Evolutionary conservation across 2,797 vertebrate genomes (phyloP).

Genomic region (Sebastes diaconus): DNA sequence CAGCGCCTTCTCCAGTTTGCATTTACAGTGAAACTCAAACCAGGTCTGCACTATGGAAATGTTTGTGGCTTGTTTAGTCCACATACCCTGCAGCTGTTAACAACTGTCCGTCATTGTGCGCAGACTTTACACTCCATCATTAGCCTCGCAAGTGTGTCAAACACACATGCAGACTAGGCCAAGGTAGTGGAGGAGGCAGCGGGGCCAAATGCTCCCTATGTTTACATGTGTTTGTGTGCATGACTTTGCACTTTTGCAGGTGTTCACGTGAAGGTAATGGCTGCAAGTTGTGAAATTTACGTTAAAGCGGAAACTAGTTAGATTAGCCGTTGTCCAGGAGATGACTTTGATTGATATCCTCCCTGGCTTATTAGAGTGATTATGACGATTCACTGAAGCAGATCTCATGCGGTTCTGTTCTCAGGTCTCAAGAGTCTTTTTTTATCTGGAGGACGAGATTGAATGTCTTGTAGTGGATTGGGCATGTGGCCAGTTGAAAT

Average conservation of each 20-base stretch:
- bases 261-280: slow-evolving; percentile 44
- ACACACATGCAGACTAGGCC: slow-evolving; percentile 30
- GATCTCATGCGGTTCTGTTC: slow-evolving; percentile 20
- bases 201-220: slow-evolving; percentile 24
- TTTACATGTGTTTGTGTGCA: slow-evolving; percentile 37
- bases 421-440: slow-evolving; percentile 12
- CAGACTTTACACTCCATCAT: slow-evolving; percentile 67
- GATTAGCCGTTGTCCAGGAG: neutral
- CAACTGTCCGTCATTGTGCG: slow-evolving; percentile 72
- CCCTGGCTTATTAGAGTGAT: slow-evolving; percentile 36
- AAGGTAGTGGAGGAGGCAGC: slow-evolving; percentile 1
- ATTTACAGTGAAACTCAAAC: slow-evolving; percentile 46
- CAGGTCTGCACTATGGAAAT: slow-evolving; percentile 54
- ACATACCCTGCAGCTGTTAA: slow-evolving; percentile 60
- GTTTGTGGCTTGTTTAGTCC: slow-evolving; percentile 68
- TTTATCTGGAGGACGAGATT: slow-evolving; percentile 8
- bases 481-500: slow-evolving; percentile 16
- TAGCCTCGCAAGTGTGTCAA: slow-evolving; percentile 47
- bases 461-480: slow-evolving; percentile 9
- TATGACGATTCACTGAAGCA: slow-evolving; percentile 33
- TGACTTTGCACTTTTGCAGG: slow-evolving; percentile 49
- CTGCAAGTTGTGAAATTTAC: slow-evolving; percentile 5
- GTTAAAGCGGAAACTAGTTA: neutral
- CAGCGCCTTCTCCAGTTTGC: slow-evolving; percentile 6
- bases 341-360: slow-evolving; percentile 41